phyloP scores from a whole-genome alignment of 2,888 invertebrate species.

The Aspidiotus rigidus region DNA sequence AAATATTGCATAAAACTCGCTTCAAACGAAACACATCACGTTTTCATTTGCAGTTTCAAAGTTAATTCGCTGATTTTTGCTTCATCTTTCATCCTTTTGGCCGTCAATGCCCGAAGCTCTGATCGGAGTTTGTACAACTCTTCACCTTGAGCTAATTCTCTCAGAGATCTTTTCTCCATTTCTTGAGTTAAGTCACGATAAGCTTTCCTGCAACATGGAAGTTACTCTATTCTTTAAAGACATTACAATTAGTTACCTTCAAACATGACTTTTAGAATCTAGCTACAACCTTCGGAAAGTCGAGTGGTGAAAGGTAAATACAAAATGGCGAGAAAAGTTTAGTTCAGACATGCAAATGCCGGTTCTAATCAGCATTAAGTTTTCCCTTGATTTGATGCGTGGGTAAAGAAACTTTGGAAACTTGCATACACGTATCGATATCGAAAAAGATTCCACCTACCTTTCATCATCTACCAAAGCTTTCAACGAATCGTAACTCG shows the following conservation, averaged over 20 bases:
- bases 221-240: no score
- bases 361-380: not conserved
- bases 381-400: no score
- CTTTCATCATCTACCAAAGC: slow-evolving; percentile 24
- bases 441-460: slow-evolving; percentile 2
- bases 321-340: not conserved
- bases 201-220: slow-evolving; percentile 5
- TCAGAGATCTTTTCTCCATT: slow-evolving; percentile 27
- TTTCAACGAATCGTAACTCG: slow-evolving; percentile 22
- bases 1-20: no score
- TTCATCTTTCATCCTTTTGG: slow-evolving; percentile 19
- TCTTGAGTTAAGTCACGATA: slow-evolving; percentile 21
- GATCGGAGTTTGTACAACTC: slow-evolving; percentile 13
- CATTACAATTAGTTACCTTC: no score
- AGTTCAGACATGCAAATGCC: not conserved
- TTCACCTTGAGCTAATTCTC: slow-evolving; percentile 17
- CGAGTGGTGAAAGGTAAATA: not conserved
- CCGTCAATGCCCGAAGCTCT: slow-evolving; percentile 4
- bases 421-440: no score
- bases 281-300: no score
- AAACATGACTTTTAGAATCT: no score
- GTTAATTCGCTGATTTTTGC: slow-evolving; percentile 10
- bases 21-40: no score
- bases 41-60: slow-evolving; percentile 3
- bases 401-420: no score